These are phyloP conservation scores for Danio aesculapii DNA, from an alignment of 2,797 vertebrate genomes.

Conservation along the genomic window DNA sequence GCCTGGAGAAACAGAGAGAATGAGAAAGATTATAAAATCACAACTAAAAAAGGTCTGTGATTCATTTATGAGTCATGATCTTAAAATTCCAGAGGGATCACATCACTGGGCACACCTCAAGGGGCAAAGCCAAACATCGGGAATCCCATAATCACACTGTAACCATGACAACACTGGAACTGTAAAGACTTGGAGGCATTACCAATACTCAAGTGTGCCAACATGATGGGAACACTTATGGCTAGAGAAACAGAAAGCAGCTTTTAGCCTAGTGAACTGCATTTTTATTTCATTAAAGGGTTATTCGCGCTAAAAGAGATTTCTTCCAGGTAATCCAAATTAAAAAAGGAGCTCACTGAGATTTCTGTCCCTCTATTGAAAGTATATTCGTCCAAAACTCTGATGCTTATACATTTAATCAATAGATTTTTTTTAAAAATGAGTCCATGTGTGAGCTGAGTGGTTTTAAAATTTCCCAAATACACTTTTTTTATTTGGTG, in stretches of 20 bases:
- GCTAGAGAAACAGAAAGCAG: neutral
- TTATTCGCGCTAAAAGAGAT: too few relatives aligned
- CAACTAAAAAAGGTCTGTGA: conserved; percentile 20
- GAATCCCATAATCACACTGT: conserved; percentile 50
- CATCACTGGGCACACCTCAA: conserved; percentile 18
- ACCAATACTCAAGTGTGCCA: conserved; percentile 24
- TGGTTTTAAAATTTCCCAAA: too few relatives aligned
- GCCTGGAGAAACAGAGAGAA: conserved; percentile 72
- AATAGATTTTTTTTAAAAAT: too few relatives aligned
- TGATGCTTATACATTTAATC: too few relatives aligned
- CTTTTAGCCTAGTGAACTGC: neutral
- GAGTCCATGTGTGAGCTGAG: too few relatives aligned
- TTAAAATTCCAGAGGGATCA: conserved; percentile 28
- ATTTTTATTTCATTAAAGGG: neutral
- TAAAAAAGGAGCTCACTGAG: too few relatives aligned
- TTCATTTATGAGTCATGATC: conserved; percentile 37
- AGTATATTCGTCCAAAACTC: too few relatives aligned
- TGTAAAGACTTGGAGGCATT: conserved; percentile 2
- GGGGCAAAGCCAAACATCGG: conserved; percentile 13
- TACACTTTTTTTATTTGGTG: too few relatives aligned
- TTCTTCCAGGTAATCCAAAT: too few relatives aligned
- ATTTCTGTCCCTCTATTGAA: too few relatives aligned
- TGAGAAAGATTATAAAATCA: conserved; percentile 12
- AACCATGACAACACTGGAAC: conserved; percentile 47
- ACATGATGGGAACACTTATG: conserved; percentile 12